These are phyloP conservation scores for Antennarius striatus DNA, from an alignment of 2,113 vertebrate species.

Conservation along the genomic window DNA sequence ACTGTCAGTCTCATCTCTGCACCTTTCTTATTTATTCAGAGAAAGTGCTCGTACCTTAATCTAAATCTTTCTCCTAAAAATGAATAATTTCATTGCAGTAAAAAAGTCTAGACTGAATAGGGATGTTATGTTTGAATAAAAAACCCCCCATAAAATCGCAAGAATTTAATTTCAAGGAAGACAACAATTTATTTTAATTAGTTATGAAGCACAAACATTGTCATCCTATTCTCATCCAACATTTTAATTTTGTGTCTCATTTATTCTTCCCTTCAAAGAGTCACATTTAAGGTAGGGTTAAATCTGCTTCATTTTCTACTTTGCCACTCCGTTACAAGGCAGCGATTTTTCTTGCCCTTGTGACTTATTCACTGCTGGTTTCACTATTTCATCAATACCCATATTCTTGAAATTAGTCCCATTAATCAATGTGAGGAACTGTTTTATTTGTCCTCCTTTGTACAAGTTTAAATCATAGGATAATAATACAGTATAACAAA, in stretches of 20 bases:
- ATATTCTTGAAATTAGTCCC: too few relatives aligned
- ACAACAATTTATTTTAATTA: slow-evolving; percentile 78
- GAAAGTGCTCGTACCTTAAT: background rate
- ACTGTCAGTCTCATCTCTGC: slow-evolving; percentile 10
- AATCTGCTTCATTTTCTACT: slow-evolving; percentile 14
- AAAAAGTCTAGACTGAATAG: slow-evolving; percentile 43
- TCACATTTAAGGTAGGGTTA: slow-evolving; percentile 58
- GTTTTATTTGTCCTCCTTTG: too few relatives aligned
- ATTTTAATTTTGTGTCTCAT: slow-evolving; percentile 76
- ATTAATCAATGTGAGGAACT: too few relatives aligned
- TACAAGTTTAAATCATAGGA: too few relatives aligned
- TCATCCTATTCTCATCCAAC: slow-evolving; percentile 54
- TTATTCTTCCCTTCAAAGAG: slow-evolving; percentile 50
- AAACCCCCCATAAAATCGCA: slow-evolving; percentile 56
- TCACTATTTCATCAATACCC: background rate
- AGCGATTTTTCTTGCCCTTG: background rate
- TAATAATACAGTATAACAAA: too few relatives aligned
- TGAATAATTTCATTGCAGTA: slow-evolving; percentile 27
- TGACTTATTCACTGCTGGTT: slow-evolving; percentile 25
- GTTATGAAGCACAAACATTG: slow-evolving; percentile 58
- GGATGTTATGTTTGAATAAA: slow-evolving; percentile 24
- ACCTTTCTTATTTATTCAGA: slow-evolving; percentile 16
- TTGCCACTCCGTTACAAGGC: background rate
- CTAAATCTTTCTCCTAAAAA: slow-evolving; percentile 19
- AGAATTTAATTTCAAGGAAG: slow-evolving; percentile 63